A percentile compares a stretch with the other conserved stretches of the same genome.
These are phyloP conservation scores for Alca torda DNA, from an alignment of 2,797 vertebrate genomes.

Conservation along the genomic window DNA sequence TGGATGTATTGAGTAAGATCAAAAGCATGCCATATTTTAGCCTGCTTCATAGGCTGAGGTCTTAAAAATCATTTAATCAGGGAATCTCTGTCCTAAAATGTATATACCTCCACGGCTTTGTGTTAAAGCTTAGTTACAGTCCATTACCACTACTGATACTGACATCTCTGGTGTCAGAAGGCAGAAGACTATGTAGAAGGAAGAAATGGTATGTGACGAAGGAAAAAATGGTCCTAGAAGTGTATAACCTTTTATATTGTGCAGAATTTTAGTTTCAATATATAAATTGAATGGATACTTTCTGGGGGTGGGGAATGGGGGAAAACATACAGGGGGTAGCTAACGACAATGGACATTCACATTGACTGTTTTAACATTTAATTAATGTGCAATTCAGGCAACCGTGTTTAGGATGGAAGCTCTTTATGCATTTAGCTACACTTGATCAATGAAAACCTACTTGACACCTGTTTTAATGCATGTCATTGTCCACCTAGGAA, in stretches of 20 bases:
- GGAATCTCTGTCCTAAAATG: neutral
- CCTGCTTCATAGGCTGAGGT: neutral
- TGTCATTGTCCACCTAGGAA: neutral
- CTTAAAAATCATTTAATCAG: neutral
- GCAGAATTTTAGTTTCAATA: neutral
- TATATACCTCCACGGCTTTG: neutral
- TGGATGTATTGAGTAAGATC: neutral
- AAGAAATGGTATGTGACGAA: neutral
- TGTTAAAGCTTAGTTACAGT: neutral
- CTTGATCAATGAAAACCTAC: neutral
- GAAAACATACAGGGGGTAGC: neutral
- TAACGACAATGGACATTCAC: neutral
- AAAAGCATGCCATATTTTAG: neutral
- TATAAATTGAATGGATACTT: neutral
- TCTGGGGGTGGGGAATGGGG: neutral
- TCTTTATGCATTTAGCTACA: neutral
- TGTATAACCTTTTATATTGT: neutral
- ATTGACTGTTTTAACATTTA: neutral
- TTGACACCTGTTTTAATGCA: neutral
- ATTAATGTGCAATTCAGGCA: neutral
- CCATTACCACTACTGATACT: neutral
- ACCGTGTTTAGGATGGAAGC: neutral
- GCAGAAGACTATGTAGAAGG: neutral
- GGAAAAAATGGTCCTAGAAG: neutral
- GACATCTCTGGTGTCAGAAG: neutral